Conservation (phyloP, 2,113 vertebrate genomes). For the Lophius piscatorius region DNA sequence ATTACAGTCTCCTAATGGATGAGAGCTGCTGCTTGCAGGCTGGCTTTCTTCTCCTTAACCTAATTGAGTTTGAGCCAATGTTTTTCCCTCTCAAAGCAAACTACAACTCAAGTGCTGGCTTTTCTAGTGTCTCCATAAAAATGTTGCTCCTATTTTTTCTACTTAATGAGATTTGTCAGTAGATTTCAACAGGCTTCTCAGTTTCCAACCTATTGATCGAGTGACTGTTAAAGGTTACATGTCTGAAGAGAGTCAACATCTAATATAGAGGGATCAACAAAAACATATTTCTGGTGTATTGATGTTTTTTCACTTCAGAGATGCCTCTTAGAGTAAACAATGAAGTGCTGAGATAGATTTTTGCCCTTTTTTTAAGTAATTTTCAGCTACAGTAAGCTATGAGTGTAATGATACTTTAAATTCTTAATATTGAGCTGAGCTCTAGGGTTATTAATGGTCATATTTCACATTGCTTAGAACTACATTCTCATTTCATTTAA, state of each 20-base stretch:
- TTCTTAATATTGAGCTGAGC: no score
- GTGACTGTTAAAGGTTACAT: slow-evolving; percentile 65
- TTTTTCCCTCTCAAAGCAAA: slow-evolving; percentile 42
- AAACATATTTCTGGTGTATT: slow-evolving; percentile 70
- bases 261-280: slow-evolving; percentile 70
- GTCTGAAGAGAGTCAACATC: slow-evolving; percentile 66
- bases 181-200: slow-evolving; percentile 65
- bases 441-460: no score
- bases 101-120: slow-evolving; percentile 45
- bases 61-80: slow-evolving; percentile 64
- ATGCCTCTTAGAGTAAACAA: slow-evolving; percentile 43
- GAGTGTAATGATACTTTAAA: no score
- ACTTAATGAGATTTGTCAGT: slow-evolving; percentile 63
- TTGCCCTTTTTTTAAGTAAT: not conserved
- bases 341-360: slow-evolving; percentile 11
- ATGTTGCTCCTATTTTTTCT: slow-evolving; percentile 30
- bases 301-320: slow-evolving; percentile 51
- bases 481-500: not conserved
- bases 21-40: slow-evolving; percentile 49
- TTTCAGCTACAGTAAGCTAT: slow-evolving; percentile 9
- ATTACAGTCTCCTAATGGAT: slow-evolving; percentile 70
- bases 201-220: slow-evolving; percentile 69
- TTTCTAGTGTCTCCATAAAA: slow-evolving; percentile 34
- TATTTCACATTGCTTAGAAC: not conserved
- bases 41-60: slow-evolving; percentile 54